phyloP scores from a whole-genome alignment of 2,888 invertebrate genomes.

The Drosophila buzzatii region DNA sequence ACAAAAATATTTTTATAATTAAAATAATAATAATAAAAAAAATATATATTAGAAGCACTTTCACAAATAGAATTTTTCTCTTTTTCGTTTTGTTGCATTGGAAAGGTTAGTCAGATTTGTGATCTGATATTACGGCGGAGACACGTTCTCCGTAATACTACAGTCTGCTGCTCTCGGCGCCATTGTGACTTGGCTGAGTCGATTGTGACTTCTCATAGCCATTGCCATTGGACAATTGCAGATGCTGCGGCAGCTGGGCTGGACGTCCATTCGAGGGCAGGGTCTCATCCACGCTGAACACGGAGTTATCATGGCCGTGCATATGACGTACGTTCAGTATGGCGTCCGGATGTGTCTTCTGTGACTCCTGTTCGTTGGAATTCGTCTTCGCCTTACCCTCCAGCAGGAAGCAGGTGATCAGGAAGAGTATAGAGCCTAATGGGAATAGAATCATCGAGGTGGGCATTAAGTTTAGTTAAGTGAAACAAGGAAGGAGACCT shows the following conservation, averaged over 20 bases:
- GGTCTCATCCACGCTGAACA: constrained; percentile 83
- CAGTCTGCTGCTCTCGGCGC: constrained; percentile 84
- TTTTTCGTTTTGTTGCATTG: background rate
- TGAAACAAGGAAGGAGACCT: background rate
- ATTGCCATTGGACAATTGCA: constrained; percentile 72
- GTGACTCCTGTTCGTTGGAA: constrained; percentile 47
- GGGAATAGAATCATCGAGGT: background rate
- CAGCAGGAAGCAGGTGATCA: constrained; percentile 93
- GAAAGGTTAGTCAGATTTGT: background rate
- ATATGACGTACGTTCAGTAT: constrained; percentile 73
- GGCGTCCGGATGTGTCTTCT: constrained; percentile 60
- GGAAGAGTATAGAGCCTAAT: constrained; percentile 92
- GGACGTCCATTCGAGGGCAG: constrained; percentile 80
- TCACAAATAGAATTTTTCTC: constrained; percentile 19
- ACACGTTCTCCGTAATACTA: constrained; percentile 45
- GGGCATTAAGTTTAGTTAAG: too few relatives aligned
- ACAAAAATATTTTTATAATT: constrained; percentile 7
- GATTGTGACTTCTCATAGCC: constrained; percentile 74
- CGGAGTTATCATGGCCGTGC: constrained; percentile 84
- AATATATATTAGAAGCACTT: constrained; percentile 37
- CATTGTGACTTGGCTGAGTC: constrained; percentile 65
- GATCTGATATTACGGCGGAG: background rate
- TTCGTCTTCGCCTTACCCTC: constrained; percentile 86
- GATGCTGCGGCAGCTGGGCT: constrained; percentile 78
- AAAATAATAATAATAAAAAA: constrained; percentile 16